Evolutionary conservation across 1,140 invertebrate genomes (phyloP), one percentile per base, ranked within the genome.

Genomic region (Caerostris extrusa): DNA sequence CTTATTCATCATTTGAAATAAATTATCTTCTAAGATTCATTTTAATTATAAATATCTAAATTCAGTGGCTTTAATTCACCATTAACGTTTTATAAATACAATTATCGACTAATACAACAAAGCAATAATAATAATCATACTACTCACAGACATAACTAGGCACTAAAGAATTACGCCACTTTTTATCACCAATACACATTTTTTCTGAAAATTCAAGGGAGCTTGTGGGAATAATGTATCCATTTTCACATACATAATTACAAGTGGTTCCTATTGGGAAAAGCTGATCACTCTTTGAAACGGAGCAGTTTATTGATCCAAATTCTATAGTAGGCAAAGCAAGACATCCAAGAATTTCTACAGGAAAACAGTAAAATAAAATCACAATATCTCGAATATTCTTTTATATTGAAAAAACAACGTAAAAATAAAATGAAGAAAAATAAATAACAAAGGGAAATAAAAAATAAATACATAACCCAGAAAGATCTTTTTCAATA

Each of bases 141-240:
- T 67, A 94, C 93, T 94, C 86, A 94, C 93, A 69, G 7, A 58
- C 19, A 91, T 88, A 94, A 60, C 6, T n/a, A 55, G 93, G 93
- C 50, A 5, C 7, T 17, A 94, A 7, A 5, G 77, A 58, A 50
- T 5, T 90, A 58, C 85, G 85, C 93, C 93, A 94, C 2, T 34
- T 5, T 4, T 53, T 64, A n/a, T 55, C 7, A 10, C 3, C 34
- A 50, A 19, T n/a, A 71, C 93, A 94, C 0, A 12, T 10, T 91
- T 88, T 94, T n/a, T 6, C 7, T 19, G 83, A 50, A 60, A 60
- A 69, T 17, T 4, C 14, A 14, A 86, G 60, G 7, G 50, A 71
- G n/a, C 89, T 94, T 3, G 81, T 86, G 17, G 93, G 77, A 55
- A 94, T 90, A 12, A 71, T 61, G 71, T 69, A 86, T 34, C 93